Evolutionary conservation across 2,113 vertebrate genomes (phyloP).

Genomic region (Cyprinus carpio): DNA sequence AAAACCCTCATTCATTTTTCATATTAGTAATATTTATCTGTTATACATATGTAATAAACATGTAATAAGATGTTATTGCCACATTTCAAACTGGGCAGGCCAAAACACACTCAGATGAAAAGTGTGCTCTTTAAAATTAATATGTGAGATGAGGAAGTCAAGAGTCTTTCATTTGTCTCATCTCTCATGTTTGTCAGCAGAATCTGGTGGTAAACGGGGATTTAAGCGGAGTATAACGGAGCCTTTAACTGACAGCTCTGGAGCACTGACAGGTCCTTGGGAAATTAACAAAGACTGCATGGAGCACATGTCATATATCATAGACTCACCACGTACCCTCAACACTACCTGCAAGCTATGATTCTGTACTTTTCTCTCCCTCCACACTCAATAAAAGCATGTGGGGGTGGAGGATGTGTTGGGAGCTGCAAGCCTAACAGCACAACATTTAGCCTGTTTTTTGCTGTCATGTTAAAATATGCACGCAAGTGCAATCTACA

Average conservation of each 20-base stretch:
- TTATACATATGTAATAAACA: neutral
- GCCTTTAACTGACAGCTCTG: slow-evolving; percentile 69
- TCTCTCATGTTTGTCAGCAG: slow-evolving; percentile 54
- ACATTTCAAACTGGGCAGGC: neutral
- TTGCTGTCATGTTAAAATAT: slow-evolving; percentile 54
- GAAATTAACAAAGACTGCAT: slow-evolving; percentile 76
- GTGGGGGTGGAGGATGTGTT: slow-evolving; percentile 51
- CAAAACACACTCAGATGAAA: neutral
- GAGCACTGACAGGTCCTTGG: slow-evolving; percentile 75
- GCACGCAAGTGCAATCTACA: slow-evolving; percentile 49
- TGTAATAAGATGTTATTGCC: neutral
- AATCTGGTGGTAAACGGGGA: slow-evolving; percentile 71
- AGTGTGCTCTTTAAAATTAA: slow-evolving; percentile 17
- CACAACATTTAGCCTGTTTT: slow-evolving; percentile 65
- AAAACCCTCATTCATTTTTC: neutral
- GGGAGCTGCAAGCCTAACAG: slow-evolving; percentile 67
- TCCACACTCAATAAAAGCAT: slow-evolving; percentile 55
- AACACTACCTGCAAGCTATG: slow-evolving; percentile 76
- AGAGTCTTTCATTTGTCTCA: slow-evolving; percentile 27
- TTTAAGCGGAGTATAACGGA: slow-evolving; percentile 70
- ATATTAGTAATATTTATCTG: neutral
- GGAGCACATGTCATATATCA: slow-evolving; percentile 81
- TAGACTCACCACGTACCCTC: slow-evolving; percentile 73
- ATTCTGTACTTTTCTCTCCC: slow-evolving; percentile 74
- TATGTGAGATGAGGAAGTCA: slow-evolving; percentile 17